phyloP scores from a whole-genome alignment of 2,113 vertebrate genomes.

The Aix galericulata region DNA sequence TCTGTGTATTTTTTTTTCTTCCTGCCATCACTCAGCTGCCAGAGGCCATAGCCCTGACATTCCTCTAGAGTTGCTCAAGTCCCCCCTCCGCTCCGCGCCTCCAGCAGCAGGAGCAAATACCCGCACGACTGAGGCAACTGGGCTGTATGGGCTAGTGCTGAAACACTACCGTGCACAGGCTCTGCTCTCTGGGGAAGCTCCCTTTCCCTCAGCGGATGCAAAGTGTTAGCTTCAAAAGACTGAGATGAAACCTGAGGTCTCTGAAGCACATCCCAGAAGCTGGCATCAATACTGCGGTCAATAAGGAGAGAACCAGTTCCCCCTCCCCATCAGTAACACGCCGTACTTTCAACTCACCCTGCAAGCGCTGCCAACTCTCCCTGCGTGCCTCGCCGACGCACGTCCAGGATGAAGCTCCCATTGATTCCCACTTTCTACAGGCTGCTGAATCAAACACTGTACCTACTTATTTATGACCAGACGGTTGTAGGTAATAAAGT shows the following conservation, averaged over 20 bases:
- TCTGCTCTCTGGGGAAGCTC: fast-evolving
- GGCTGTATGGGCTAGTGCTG: not conserved
- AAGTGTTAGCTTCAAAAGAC: not conserved
- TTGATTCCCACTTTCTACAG: not conserved
- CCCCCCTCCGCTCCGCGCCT: fast-evolving
- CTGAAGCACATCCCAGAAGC: not conserved
- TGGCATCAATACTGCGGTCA: not conserved
- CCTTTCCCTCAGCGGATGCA: fast-evolving
- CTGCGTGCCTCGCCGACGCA: not conserved
- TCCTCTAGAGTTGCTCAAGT: not conserved
- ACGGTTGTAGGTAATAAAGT: not conserved
- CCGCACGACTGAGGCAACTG: fast-evolving
- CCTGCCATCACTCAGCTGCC: not conserved
- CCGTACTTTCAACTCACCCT: not conserved
- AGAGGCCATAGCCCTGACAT: not conserved
- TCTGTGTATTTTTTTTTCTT: not conserved
- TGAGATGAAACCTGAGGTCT: not conserved
- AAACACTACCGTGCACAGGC: not conserved
- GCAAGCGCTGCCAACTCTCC: not conserved
- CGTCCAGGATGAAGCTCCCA: not conserved
- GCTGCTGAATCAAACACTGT: not conserved
- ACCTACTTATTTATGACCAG: not conserved
- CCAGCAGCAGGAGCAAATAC: not conserved
- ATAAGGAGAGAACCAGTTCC: not conserved
- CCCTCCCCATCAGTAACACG: fast-evolving